Percentiles rank a stretch among this genome's conserved stretches.
Evolutionary conservation across 2,113 vertebrate species (phyloP).

Genomic region (Ictalurus punctatus): DNA sequence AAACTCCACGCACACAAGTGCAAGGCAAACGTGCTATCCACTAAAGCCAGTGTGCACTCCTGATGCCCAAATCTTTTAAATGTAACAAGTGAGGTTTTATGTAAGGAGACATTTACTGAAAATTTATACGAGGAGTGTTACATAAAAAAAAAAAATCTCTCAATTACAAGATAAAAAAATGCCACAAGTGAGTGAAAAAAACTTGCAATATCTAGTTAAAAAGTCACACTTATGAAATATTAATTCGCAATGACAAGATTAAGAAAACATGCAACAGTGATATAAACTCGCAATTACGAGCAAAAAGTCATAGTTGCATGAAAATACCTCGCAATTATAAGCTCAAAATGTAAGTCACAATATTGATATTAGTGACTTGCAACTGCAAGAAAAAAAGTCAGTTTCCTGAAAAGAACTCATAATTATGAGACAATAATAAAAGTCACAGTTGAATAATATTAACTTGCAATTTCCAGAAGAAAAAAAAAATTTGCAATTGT

Average conservation of each 20-base stretch:
- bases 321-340: not conserved
- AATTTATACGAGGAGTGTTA: too few species aligned
- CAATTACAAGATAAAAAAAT: not conserved
- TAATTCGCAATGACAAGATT: not conserved
- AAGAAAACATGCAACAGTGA: not conserved
- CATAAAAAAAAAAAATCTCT: not conserved
- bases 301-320: not conserved
- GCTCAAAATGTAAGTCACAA: not conserved
- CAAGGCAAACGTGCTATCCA: too few species aligned
- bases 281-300: too few species aligned
- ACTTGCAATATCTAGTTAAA: not conserved
- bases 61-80: not conserved
- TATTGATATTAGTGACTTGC: too few species aligned
- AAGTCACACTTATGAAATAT: not conserved
- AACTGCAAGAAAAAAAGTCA: not conserved
- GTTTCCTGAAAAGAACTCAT: not conserved
- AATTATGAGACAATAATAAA: not conserved
- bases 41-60: not conserved
- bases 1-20: too few species aligned
- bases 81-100: not conserved
- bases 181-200: not conserved
- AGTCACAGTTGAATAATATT: not conserved
- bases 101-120: not conserved
- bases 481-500: not conserved
- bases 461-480: not conserved